These are phyloP conservation scores for Schizopygopsis pylzovi DNA, from an alignment of 2,797 vertebrate species.

Conservation along the genomic window DNA sequence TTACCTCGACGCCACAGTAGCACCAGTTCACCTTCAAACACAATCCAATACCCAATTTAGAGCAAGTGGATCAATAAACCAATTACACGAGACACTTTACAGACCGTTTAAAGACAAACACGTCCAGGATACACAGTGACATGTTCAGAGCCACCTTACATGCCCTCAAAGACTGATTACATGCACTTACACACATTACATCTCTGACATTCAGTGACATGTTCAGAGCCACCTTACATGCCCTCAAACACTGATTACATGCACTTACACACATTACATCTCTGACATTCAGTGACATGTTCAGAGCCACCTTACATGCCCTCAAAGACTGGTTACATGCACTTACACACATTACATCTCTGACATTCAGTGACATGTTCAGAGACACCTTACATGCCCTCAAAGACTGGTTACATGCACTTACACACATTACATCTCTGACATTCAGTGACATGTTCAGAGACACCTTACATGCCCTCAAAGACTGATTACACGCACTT, in stretches of 20 bases:
- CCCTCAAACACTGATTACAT: no score
- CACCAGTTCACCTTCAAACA: not conserved
- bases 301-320: no score
- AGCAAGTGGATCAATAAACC: not conserved
- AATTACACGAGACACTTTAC: slow-evolving; percentile 22
- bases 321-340: no score
- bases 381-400: not conserved
- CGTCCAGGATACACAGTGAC: not conserved
- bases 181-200: not conserved
- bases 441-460: not conserved
- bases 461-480: no score
- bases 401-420: not conserved
- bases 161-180: not conserved
- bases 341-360: no score
- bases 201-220: no score
- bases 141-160: not conserved
- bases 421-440: not conserved
- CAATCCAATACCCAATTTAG: not conserved
- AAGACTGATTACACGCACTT: no score
- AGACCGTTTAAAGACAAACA: not conserved
- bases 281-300: not conserved
- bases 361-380: not conserved
- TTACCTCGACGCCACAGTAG: not conserved
- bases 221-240: not conserved
- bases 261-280: no score